phyloP scores from a whole-genome alignment of 2,797 vertebrate species.

The Phaenicophaeus curvirostris region DNA sequence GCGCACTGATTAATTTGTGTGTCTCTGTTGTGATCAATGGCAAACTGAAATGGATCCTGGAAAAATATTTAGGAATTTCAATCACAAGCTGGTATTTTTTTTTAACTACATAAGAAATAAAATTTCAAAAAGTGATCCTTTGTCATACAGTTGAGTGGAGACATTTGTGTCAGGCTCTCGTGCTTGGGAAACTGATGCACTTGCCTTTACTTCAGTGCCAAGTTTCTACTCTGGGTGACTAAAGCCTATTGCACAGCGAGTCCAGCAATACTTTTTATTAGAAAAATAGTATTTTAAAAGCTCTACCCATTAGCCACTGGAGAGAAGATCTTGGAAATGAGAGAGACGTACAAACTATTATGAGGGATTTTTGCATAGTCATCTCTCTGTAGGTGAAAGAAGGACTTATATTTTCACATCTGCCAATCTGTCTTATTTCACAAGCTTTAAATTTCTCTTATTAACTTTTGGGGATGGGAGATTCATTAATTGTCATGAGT shows the following conservation, averaged over 20 bases:
- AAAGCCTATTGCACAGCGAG: not conserved
- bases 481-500: not conserved
- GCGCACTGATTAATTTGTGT: fast-evolving
- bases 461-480: not conserved
- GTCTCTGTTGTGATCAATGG: not conserved
- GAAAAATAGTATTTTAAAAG: not conserved
- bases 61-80: not conserved
- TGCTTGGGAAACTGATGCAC: not conserved
- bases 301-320: not conserved
- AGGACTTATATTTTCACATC: not conserved
- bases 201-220: not conserved
- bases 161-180: not conserved
- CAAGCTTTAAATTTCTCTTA: not conserved
- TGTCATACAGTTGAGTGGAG: fast-evolving
- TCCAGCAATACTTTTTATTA: not conserved
- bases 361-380: not conserved
- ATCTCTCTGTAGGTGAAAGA: not conserved
- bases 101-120: not conserved
- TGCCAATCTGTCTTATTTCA: not conserved
- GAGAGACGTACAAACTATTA: not conserved
- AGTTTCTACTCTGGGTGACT: not conserved
- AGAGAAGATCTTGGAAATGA: not conserved
- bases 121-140: not conserved
- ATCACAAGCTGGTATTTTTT: not conserved
- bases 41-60: not conserved